A percentile compares a stretch with the other conserved stretches of the same genome.
phyloP scores from a whole-genome alignment of 2,888 invertebrate species.

The Eupeodes latifasciatus region DNA sequence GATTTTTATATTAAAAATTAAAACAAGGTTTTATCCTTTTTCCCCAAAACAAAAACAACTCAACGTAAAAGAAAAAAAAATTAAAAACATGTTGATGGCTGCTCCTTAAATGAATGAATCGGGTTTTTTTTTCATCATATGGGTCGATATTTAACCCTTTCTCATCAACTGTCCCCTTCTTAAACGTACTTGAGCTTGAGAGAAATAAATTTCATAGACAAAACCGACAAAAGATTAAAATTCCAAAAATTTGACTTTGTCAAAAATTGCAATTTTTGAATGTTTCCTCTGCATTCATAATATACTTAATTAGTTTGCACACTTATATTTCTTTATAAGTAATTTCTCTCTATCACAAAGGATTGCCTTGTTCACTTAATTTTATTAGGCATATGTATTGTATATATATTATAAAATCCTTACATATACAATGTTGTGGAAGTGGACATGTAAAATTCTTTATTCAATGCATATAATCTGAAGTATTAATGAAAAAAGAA shows the following conservation, averaged over 20 bases:
- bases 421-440: conserved; percentile 2
- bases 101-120: conserved; percentile 65
- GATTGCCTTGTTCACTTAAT: conserved; percentile 56
- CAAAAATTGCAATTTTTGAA: conserved; percentile 62
- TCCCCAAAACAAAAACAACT: neutral
- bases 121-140: conserved; percentile 47
- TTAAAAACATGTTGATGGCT: conserved; percentile 58
- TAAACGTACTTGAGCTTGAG: neutral
- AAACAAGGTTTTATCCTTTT: conserved; percentile 72
- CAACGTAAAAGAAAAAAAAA: neutral
- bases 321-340: conserved; percentile 18
- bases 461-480: conserved; percentile 34
- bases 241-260: conserved; percentile 61
- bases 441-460: conserved; percentile 38
- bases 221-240: conserved; percentile 42
- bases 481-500: conserved; percentile 36
- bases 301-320: conserved; percentile 69
- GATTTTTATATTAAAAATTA: conserved; percentile 77
- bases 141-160: conserved; percentile 66
- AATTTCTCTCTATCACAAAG: conserved; percentile 36
- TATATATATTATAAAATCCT: no score
- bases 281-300: conserved; percentile 33
- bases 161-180: neutral
- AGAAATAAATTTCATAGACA: conserved; percentile 35
- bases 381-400: conserved; percentile 37